Evolutionary conservation across 2,888 invertebrate genomes (phyloP), one percentile per base, ranked within the genome.

Genomic region (Vannuccia rotundouncinata): DNA sequence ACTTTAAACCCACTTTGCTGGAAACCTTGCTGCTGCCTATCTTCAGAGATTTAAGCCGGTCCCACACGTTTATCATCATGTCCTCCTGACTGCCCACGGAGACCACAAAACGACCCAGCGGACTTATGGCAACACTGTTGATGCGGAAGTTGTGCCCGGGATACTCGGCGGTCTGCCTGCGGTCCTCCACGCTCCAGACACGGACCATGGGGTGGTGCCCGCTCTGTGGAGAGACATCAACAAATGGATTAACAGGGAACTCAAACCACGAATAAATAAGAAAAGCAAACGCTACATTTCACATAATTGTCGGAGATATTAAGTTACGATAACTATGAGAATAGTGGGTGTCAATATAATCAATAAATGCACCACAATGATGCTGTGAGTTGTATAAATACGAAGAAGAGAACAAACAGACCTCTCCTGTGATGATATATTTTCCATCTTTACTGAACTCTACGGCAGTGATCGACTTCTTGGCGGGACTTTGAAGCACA

Each of bases 31-130:
- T 97, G 84, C 95, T 95, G 82, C 97, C 96, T 83, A 96, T 92
- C 90, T 98, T 97, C 82, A 93, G 91, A 87, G 94, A 94, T 82
- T 92, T 92, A 84, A 92, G 92, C 95, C 97, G 98, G 88, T 98
- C 97, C 95, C 97, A 99, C 30, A 99, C 95, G 87, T 96, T 96
- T 81, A 98, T 95, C 84, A 95, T 94, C 94, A 95, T 97, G 89
- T 98, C 98, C 89, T 98, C 96, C 86, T 97, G 96, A 17, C 95
- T 95, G 1, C 98, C 98, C 81, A 98, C 93, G 31, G 95, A 96
- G 81, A 96, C 95, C 83, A 98, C 92, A n/a, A 88, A 84, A 89
- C 95, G 80, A 13, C 66, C 28, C 28, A 1, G n/a, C 0, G 81
- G 81, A 27, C 81, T 74, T 22, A 81, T 73, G 1, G 45, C 95